phyloP scores from a whole-genome alignment of 2,113 vertebrate species.

The Dunckerocampus dactyliophorus region DNA sequence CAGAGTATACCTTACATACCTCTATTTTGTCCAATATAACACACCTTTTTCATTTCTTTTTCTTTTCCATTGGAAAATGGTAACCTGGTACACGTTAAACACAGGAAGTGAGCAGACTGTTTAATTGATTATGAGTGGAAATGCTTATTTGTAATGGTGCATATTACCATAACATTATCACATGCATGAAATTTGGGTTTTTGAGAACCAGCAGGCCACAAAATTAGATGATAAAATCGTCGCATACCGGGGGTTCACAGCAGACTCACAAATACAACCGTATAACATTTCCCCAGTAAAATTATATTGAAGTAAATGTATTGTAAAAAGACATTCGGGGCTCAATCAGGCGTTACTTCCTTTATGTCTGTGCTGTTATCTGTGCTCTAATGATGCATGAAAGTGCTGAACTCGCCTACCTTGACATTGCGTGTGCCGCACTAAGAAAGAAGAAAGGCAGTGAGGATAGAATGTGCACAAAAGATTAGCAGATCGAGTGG shows the following conservation, averaged over 20 bases:
- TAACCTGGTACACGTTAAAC: too few relatives aligned
- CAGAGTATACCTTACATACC: too few relatives aligned
- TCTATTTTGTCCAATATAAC: too few relatives aligned
- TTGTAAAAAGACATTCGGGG: slow-evolving; percentile 52
- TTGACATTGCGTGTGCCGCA: slow-evolving; percentile 37
- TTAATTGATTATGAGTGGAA: not conserved
- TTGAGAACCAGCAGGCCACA: not conserved
- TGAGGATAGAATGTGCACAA: not conserved
- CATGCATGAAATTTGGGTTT: not conserved
- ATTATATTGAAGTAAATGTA: slow-evolving; percentile 37
- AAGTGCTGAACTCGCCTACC: slow-evolving; percentile 62
- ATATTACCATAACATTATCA: not conserved
- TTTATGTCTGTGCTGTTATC: slow-evolving; percentile 45
- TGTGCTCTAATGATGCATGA: slow-evolving; percentile 67
- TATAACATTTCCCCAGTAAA: slow-evolving; percentile 28
- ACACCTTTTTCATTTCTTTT: too few relatives aligned
- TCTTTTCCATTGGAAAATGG: too few relatives aligned
- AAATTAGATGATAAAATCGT: not conserved
- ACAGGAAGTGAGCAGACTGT: too few relatives aligned
- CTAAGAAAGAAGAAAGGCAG: not conserved
- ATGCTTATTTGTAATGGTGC: not conserved
- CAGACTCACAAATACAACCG: slow-evolving; percentile 10
- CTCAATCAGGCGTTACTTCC: slow-evolving; percentile 49
- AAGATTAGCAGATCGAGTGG: slow-evolving; percentile 23
- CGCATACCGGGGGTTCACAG: slow-evolving; percentile 6